phyloP scores from a whole-genome alignment of 2,888 invertebrate genomes.

The Chloromyia formosa region DNA sequence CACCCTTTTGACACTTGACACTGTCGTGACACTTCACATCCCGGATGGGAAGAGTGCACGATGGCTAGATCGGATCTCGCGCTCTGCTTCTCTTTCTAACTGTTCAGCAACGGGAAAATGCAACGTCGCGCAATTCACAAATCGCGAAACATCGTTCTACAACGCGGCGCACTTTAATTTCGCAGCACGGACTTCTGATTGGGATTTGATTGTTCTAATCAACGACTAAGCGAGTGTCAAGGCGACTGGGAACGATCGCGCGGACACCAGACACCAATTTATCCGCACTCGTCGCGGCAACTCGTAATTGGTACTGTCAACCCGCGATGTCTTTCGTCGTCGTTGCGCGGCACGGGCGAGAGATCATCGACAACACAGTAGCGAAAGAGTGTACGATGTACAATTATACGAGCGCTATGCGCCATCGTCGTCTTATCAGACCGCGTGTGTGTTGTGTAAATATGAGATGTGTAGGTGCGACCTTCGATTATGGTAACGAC shows the following conservation, averaged over 20 bases:
- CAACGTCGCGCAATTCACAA: neutral
- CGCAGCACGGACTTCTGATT: neutral
- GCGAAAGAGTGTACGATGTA: neutral
- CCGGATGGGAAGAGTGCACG: neutral
- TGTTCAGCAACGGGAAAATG: neutral
- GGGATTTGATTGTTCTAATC: conserved; percentile 8
- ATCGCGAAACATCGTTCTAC: neutral
- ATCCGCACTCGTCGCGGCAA: conserved; percentile 39
- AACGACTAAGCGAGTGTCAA: conserved; percentile 13
- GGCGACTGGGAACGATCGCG: conserved; percentile 23
- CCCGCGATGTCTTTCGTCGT: conserved; percentile 4
- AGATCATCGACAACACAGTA: neutral
- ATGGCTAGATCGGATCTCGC: conserved; percentile 14
- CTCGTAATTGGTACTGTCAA: conserved; percentile 43
- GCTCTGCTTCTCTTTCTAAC: conserved; percentile 15
- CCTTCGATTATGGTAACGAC: neutral
- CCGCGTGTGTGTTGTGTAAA: neutral
- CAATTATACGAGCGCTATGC: neutral
- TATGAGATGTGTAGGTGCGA: neutral
- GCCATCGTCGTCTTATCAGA: neutral
- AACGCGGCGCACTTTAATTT: neutral
- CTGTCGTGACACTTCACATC: conserved; percentile 33
- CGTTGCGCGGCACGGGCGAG: neutral
- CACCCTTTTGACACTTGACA: conserved; percentile 39
- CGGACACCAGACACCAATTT: conserved; percentile 33